Evolutionary conservation across 2,888 invertebrate species (phyloP).

Genomic region (Blastobasis adustella): DNA sequence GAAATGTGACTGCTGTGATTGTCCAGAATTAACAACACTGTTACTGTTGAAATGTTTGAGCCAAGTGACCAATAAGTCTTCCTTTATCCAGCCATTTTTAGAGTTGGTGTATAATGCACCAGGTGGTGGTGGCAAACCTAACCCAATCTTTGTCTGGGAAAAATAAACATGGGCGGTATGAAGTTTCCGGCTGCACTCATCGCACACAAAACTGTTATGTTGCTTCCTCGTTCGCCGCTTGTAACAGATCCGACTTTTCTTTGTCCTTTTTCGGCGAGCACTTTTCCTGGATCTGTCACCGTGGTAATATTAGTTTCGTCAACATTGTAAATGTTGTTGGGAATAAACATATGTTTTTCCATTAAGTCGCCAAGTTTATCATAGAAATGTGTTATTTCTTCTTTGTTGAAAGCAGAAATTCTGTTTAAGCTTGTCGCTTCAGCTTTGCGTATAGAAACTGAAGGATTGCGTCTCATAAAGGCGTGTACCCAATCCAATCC

Average conservation of each 20-base stretch:
- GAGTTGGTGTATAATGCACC: too few relatives aligned
- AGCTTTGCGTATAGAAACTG: slow-evolving; percentile 19
- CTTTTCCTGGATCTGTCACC: slow-evolving; percentile 39
- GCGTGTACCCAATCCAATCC: slow-evolving; percentile 10
- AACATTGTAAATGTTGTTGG: slow-evolving; percentile 36
- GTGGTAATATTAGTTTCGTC: slow-evolving; percentile 50
- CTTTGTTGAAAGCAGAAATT: slow-evolving; percentile 27
- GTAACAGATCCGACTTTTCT: slow-evolving; percentile 44
- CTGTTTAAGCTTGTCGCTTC: slow-evolving; percentile 25
- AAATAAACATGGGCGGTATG: slow-evolving; percentile 4
- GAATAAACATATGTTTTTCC: slow-evolving; percentile 19
- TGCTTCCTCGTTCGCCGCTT: slow-evolving; percentile 40
- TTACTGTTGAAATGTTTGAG: too few relatives aligned
- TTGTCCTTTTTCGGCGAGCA: slow-evolving; percentile 40
- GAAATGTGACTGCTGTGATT: too few relatives aligned
- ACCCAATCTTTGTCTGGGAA: slow-evolving; percentile 35
- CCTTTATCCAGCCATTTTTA: too few relatives aligned
- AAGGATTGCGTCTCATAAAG: slow-evolving; percentile 17
- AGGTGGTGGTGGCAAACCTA: slow-evolving; percentile 27
- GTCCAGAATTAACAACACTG: too few relatives aligned
- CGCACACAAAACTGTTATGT: slow-evolving; percentile 26
- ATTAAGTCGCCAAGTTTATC: slow-evolving; percentile 20
- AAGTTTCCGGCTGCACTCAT: slow-evolving; percentile 4
- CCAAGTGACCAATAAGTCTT: too few relatives aligned
- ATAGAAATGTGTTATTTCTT: slow-evolving; percentile 22